Conservation (phyloP, 2,113 vertebrate species). For the Diadophis punctatus region DNA sequence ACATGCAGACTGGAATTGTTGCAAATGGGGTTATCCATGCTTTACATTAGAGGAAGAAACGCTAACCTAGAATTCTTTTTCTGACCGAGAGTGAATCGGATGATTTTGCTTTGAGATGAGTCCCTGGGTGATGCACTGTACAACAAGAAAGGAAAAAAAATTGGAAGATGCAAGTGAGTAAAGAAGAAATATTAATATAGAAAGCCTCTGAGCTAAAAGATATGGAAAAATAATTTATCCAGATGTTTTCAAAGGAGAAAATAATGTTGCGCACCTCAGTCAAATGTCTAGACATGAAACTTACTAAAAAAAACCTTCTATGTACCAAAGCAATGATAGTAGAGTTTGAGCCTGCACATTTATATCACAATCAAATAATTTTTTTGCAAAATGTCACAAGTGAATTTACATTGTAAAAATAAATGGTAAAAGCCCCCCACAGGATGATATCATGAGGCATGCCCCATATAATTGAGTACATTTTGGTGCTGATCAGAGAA, state of each 20-base stretch:
- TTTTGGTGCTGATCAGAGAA: background rate
- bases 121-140: constrained; percentile 84
- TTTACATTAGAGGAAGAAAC: constrained; percentile 62
- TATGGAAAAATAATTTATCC: background rate
- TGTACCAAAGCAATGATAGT: background rate
- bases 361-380: background rate
- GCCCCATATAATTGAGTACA: background rate
- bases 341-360: background rate
- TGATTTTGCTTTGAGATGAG: constrained; percentile 94
- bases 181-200: constrained; percentile 52
- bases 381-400: background rate
- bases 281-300: background rate
- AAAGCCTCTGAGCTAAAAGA: background rate
- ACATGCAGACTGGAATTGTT: constrained; percentile 54
- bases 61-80: constrained; percentile 98
- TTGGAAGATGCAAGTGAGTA: constrained; percentile 66
- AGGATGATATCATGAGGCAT: background rate
- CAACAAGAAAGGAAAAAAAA: constrained; percentile 68
- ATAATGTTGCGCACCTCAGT: background rate
- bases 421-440: background rate
- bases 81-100: constrained; percentile 96
- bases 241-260: constrained; percentile 4
- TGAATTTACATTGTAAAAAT: background rate
- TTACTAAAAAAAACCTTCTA: background rate
- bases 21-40: constrained; percentile 66